Evolutionary conservation across 2,888 invertebrate species (phyloP), one percentile per base, ranked within the genome.

Genomic region (Caenorhabditis japonica): DNA sequence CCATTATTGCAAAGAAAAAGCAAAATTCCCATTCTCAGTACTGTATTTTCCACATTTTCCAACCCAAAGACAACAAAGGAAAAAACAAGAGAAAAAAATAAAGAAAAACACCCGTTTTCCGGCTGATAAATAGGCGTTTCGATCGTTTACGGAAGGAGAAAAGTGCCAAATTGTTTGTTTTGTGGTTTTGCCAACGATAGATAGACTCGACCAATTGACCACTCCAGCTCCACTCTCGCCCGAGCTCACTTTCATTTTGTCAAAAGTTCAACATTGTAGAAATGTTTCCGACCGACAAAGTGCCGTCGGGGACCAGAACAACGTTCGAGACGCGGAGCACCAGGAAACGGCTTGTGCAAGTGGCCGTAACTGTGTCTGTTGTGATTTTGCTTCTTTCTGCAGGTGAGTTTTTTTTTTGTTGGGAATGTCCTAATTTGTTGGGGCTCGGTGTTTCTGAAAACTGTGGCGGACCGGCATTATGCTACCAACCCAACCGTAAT

Each of bases 221-320:
- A 17, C 5, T 39, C 15, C 39, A n/a, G n/a, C n/a, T n/a, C n/a
- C n/a, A n/a, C n/a, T n/a, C n/a, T n/a, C n/a, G n/a, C n/a, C n/a
- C n/a, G n/a, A n/a, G n/a, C n/a, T n/a, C n/a, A n/a, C n/a, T n/a
- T n/a, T n/a, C n/a, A n/a, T n/a, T n/a, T n/a, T n/a, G n/a, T n/a
- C n/a, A n/a, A 44, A 44, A 21, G 21, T 7, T 10, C 30, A 23
- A 34, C 13, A 36, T 66, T 71, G 13, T 60, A 72, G 72, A 60
- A 49, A 72, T 72, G 72, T 72, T 55, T 38, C 70, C 70, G 38
- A 66, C 30, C 41, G 60, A 72, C 47, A 71, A 70, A 27, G 66
- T 34, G n/a, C 21, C 49, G 38, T 21, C 47, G n/a, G 46, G 34
- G 3, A 25, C 43, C 21, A 38, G 61, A 43, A 73, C 64, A 17